These are phyloP conservation scores for Myzus persicae DNA, from an alignment of 1,140 invertebrate genomes.

Conservation along the genomic window DNA sequence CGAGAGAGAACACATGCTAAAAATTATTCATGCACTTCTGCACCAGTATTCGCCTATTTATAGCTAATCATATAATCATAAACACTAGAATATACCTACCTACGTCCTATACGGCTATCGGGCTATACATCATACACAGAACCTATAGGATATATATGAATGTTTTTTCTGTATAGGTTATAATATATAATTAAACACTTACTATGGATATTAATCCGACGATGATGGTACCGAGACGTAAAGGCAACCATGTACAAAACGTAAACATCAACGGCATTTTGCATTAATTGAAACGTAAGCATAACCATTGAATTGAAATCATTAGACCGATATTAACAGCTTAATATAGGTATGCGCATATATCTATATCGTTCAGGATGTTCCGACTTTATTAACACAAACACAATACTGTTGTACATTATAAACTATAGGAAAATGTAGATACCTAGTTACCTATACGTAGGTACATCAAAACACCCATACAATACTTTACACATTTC, in stretches of 20 bases:
- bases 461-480: too few species aligned
- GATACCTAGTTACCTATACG: too few species aligned
- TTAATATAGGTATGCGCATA: neutral
- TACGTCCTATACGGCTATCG: too few species aligned
- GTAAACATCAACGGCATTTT: conserved; percentile 48
- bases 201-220: conserved; percentile 54
- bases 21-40: too few species aligned
- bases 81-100: too few species aligned
- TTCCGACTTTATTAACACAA: neutral
- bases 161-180: neutral
- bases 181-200: neutral
- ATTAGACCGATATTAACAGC: neutral
- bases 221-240: conserved; percentile 50
- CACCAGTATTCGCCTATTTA: too few species aligned
- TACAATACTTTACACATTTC: neutral
- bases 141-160: neutral
- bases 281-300: neutral
- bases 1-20: too few species aligned
- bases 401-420: neutral
- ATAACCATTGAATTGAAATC: neutral
- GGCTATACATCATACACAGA: neutral
- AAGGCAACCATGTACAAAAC: conserved; percentile 50
- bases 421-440: too few species aligned
- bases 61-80: too few species aligned
- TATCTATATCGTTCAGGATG: neutral